Conservation (phyloP, 2,888 invertebrate species). For the Callinectes sapidus region DNA sequence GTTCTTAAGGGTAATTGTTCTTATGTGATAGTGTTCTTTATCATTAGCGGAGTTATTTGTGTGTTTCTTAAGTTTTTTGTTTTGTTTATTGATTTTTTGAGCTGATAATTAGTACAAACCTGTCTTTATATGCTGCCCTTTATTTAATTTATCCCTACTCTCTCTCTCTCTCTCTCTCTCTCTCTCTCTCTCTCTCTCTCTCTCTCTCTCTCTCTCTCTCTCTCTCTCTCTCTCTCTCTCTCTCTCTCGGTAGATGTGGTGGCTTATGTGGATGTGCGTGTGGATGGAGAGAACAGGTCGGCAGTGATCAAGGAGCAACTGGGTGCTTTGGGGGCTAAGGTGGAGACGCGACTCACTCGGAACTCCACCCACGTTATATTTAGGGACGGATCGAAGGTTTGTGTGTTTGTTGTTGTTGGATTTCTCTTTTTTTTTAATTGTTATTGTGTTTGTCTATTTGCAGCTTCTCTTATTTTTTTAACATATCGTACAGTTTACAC, state of each 20-base stretch:
- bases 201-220: too few relatives aligned
- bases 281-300: conserved; percentile 63
- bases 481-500: too few relatives aligned
- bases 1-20: neutral
- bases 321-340: conserved; percentile 61
- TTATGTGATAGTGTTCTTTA: neutral
- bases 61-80: neutral
- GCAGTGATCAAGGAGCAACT: conserved; percentile 64
- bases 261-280: conserved; percentile 69
- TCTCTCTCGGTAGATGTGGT: conserved; percentile 46
- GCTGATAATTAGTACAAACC: too few relatives aligned
- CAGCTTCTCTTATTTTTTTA: too few relatives aligned
- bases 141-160: too few relatives aligned
- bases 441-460: too few relatives aligned
- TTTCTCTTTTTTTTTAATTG: too few relatives aligned
- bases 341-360: conserved; percentile 50
- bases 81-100: neutral
- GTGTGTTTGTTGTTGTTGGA: neutral
- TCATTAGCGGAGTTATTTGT: too few relatives aligned
- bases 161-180: too few relatives aligned
- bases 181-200: too few relatives aligned
- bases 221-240: neutral
- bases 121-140: too few relatives aligned
- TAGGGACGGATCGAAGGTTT: conserved; percentile 68
- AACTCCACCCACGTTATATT: conserved; percentile 70